These are phyloP conservation scores for Himalopsyche phryganea DNA, from an alignment of 1,140 invertebrate species.

Conservation along the genomic window DNA sequence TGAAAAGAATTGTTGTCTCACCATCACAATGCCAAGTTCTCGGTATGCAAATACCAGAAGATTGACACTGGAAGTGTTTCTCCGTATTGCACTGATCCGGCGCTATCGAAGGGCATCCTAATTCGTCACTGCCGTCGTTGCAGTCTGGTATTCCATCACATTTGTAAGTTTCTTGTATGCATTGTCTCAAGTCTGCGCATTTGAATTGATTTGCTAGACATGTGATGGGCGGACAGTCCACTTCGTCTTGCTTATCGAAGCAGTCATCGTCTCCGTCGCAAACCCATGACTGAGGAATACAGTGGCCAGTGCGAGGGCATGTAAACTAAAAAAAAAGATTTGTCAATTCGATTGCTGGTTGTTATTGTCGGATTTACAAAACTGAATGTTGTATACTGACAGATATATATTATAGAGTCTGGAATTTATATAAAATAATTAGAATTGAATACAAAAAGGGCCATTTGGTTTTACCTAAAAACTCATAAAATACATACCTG, in stretches of 20 bases:
- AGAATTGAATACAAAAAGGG: too few relatives aligned
- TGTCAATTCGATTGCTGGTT: constrained; percentile 2
- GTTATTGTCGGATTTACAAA: too few relatives aligned
- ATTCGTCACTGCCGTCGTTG: constrained; percentile 89
- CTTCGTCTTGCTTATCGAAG: constrained; percentile 96
- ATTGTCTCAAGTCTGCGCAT: constrained; percentile 87
- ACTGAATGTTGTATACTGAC: too few relatives aligned
- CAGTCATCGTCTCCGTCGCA: constrained; percentile 93
- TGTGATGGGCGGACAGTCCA: constrained; percentile 91
- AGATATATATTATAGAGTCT: too few relatives aligned
- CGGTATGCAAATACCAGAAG: constrained; percentile 88
- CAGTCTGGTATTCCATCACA: constrained; percentile 89
- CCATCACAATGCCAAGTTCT: constrained; percentile 93
- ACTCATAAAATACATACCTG: too few relatives aligned
- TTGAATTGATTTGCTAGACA: constrained; percentile 92
- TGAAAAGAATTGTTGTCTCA: constrained; percentile 10
- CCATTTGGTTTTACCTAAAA: too few relatives aligned
- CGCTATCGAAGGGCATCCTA: constrained; percentile 77
- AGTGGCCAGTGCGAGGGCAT: constrained; percentile 90
- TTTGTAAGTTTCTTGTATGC: constrained; percentile 88
- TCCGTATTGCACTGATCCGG: constrained; percentile 84
- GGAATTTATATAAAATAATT: too few relatives aligned
- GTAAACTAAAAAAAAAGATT: constrained; percentile 69
- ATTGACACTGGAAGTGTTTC: constrained; percentile 84
- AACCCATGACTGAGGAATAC: constrained; percentile 91